Conservation (phyloP, 2,888 invertebrate genomes). For the Dichetophora obliterata region DNA sequence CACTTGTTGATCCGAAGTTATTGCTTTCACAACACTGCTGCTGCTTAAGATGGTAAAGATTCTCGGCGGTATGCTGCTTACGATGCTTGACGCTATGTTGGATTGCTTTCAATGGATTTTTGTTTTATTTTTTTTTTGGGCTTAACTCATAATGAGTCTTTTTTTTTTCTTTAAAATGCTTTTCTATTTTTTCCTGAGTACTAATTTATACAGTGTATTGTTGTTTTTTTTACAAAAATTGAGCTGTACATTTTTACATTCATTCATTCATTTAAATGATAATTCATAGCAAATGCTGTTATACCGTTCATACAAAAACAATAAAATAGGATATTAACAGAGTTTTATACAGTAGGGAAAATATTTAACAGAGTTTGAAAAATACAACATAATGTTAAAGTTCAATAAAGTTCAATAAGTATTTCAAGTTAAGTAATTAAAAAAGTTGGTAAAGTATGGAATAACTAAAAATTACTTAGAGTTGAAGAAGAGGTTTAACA, state of each 20-base stretch:
- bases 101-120: constrained; percentile 4
- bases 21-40: neutral
- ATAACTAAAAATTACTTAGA: neutral
- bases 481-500: constrained; percentile 5
- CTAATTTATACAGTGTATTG: neutral
- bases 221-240: neutral
- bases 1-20: neutral
- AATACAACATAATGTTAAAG: constrained; percentile 6
- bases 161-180: neutral
- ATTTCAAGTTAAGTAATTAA: neutral
- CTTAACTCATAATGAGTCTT: neutral
- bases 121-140: too few species aligned
- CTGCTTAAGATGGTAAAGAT: neutral
- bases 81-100: neutral
- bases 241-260: neutral
- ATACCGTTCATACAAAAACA: too few species aligned
- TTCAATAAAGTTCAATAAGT: constrained; percentile 8
- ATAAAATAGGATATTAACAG: too few species aligned
- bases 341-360: constrained; percentile 6
- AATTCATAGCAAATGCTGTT: too few species aligned
- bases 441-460: neutral
- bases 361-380: neutral
- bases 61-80: neutral
- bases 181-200: neutral
- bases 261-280: neutral